Percentiles rank a stretch among this genome's conserved stretches.
Conservation (phyloP, 2,888 invertebrate genomes). For the Allophyes oxyacanthae region DNA sequence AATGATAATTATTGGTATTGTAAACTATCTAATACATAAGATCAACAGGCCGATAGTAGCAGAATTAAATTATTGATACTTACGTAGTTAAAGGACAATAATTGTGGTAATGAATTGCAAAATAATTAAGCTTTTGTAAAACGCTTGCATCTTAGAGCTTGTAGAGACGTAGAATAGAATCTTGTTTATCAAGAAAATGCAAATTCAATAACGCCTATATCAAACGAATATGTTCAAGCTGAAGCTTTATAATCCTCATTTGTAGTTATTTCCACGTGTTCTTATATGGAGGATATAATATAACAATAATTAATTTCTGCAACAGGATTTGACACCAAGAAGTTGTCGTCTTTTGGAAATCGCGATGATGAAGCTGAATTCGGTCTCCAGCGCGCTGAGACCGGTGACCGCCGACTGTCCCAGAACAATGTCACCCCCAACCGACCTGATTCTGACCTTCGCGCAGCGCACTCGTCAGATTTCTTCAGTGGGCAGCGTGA, state of each 20-base stretch:
- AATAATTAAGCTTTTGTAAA: conserved; percentile 63
- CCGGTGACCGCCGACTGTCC: conserved; percentile 87
- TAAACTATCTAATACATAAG: not conserved
- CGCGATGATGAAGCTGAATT: conserved; percentile 92
- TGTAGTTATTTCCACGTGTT: not conserved
- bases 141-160: conserved; percentile 62
- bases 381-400: conserved; percentile 92
- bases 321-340: conserved; percentile 91
- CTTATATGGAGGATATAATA: not conserved
- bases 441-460: conserved; percentile 89
- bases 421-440: conserved; percentile 69
- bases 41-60: conserved; percentile 5
- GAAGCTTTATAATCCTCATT: conserved; percentile 30
- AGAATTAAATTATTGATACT: conserved; percentile 1
- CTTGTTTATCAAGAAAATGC: conserved; percentile 12
- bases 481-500: conserved; percentile 91
- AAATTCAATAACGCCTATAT: conserved; percentile 23
- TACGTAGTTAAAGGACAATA: conserved; percentile 7
- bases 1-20: conserved; percentile 16
- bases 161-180: conserved; percentile 40
- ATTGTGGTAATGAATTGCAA: conserved; percentile 61
- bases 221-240: conserved; percentile 13
- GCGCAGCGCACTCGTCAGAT: conserved; percentile 93
- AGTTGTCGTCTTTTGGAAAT: conserved; percentile 81
- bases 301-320: conserved; percentile 37